Evolutionary conservation across 1,140 invertebrate species (phyloP), one percentile per base, ranked within the genome.

Genomic region (Zaprionus camerounensis): DNA sequence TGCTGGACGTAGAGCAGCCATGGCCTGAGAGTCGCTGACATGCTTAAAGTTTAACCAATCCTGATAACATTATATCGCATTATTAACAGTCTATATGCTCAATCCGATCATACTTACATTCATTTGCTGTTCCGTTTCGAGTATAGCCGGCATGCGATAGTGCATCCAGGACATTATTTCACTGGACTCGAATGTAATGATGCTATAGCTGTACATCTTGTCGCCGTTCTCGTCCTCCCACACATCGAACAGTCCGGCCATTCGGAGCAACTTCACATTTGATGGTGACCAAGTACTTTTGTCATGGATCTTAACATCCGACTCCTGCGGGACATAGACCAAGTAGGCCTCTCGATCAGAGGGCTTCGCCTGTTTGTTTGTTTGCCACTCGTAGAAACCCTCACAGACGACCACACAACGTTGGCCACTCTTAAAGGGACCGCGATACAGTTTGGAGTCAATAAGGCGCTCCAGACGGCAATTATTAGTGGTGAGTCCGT

Each of bases 341-440:
- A 96, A 96, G 93, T 96, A 97, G 1, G 82, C 92, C n/a, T 80
- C 81, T 3, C 92, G 69, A 17, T 92, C 91, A 0, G 92, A 93
- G 0, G 97, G 96, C 86, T 97, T 97, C 3, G 83, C 77, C 74
- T 94, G 94, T 82, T 94, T 93, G n/a, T 94, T 94, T 12, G 95
- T 96, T 92, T 97, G 95, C 97, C 97, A 98, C 93, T 98, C 97
- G 93, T 96, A 98, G 91, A 96, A 98, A 3, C 97, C 97, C 93
- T 98, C 96, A 73, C 94, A 95, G 24, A 98, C 79, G 15, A 98
- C 93, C 20, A 97, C 94, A 93, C 97, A 98, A 78, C 97, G 94
- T 61, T 95, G 94, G 34, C 96, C 96, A 73, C 95, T 94, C 58
- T 93, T 93, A 26, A 97, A 93, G 12, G 95, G 94, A 13, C 94